These are phyloP conservation scores for Cranoglanis bouderius DNA, from an alignment of 2,113 vertebrate genomes.

Conservation along the genomic window DNA sequence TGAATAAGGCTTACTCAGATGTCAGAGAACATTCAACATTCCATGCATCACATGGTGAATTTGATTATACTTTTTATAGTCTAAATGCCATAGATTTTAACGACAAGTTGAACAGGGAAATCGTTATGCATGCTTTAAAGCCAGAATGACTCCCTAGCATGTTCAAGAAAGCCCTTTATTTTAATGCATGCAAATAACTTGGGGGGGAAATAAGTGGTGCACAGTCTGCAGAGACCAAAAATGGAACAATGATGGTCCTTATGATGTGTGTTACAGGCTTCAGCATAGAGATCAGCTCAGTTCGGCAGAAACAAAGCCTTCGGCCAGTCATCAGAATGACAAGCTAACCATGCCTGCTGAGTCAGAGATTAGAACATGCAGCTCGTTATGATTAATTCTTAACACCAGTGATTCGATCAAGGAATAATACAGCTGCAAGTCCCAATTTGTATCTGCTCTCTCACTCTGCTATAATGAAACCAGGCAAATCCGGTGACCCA, in stretches of 20 bases:
- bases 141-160: constrained; percentile 2
- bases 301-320: not conserved
- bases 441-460: not conserved
- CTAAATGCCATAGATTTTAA: not conserved
- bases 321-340: constrained; percentile 12
- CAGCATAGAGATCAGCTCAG: not conserved
- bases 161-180: constrained; percentile 42
- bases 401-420: not conserved
- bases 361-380: constrained; percentile 27
- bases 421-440: not conserved
- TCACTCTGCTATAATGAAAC: not conserved
- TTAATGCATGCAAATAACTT: constrained; percentile 49
- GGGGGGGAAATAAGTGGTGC: not conserved
- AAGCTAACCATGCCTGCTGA: constrained; percentile 18
- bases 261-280: constrained; percentile 4
- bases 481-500: not conserved
- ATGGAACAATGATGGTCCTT: constrained; percentile 39
- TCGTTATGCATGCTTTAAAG: constrained; percentile 28
- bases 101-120: constrained; percentile 15
- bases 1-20: not conserved
- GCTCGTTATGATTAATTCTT: not conserved
- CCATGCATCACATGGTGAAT: not conserved
- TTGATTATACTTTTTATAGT: not conserved
- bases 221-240: constrained; percentile 19
- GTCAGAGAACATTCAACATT: not conserved